Percentiles rank a stretch among this genome's conserved stretches.
These are phyloP conservation scores for Sylvicapra grimmia DNA, from an alignment of 2,113 vertebrate genomes.

Conservation along the genomic window DNA sequence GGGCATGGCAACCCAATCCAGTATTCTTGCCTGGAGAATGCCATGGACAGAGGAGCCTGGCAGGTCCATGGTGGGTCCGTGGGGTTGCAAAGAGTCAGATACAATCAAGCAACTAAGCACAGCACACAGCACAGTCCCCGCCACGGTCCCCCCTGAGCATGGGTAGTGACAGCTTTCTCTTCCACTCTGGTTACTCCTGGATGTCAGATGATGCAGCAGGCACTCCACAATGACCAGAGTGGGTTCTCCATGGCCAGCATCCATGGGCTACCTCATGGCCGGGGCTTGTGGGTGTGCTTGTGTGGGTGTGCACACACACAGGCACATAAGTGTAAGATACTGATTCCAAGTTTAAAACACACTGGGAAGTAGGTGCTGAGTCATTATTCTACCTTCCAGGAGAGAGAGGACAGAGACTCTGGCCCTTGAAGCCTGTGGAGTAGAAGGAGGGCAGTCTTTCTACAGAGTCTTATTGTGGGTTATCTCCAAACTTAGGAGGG, in stretches of 20 bases:
- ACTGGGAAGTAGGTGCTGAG: background rate
- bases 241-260: background rate
- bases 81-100: background rate
- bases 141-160: rapidly evolving
- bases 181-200: background rate
- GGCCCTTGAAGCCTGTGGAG: background rate
- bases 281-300: rapidly evolving
- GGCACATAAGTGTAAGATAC: background rate
- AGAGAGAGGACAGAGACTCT: background rate
- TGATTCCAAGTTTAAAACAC: background rate
- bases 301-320: background rate
- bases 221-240: too few species aligned
- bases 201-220: background rate
- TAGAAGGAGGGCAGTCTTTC: background rate
- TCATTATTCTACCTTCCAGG: background rate
- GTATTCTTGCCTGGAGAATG: background rate
- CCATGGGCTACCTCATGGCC: background rate
- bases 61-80: background rate
- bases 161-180: rapidly evolving
- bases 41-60: background rate
- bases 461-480: background rate
- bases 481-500: background rate
- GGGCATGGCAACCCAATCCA: background rate
- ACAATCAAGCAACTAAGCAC: background rate
- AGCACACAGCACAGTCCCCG: background rate